Evolutionary conservation across 2,113 vertebrate species (phyloP).

Genomic region (Entomyzon cyanotis): DNA sequence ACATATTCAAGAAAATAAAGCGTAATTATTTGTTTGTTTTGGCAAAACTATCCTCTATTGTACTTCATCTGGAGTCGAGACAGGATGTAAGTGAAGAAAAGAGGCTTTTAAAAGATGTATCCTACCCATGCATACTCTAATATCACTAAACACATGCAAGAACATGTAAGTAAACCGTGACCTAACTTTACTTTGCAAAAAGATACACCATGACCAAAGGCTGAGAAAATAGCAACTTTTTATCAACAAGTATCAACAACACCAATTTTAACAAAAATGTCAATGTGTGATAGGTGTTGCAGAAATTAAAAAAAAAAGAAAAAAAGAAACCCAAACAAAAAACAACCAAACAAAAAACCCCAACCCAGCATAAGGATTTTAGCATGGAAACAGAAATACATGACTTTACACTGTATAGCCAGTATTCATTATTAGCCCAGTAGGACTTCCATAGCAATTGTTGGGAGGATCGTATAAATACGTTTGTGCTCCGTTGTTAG

Average conservation of each 20-base stretch:
- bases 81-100: constrained; percentile 1
- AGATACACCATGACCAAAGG: background rate
- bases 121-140: background rate
- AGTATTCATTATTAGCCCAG: background rate
- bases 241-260: too few species aligned
- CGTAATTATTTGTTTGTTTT: background rate
- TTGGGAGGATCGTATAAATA: background rate
- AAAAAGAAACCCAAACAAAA: background rate
- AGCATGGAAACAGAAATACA: background rate
- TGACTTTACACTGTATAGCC: background rate
- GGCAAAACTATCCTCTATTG: background rate
- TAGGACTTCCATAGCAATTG: background rate
- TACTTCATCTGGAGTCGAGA: background rate
- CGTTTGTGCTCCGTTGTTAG: background rate
- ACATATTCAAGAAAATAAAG: background rate
- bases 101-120: background rate
- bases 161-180: background rate
- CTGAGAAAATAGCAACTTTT: background rate
- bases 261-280: background rate
- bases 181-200: background rate
- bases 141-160: background rate
- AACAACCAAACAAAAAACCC: background rate
- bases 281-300: background rate
- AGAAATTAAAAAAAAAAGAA: background rate
- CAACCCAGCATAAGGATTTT: background rate